Percentiles rank a stretch among this genome's conserved stretches.
These are phyloP conservation scores for Dolichoris vasculosae DNA, from an alignment of 1,140 invertebrate genomes.

Conservation along the genomic window DNA sequence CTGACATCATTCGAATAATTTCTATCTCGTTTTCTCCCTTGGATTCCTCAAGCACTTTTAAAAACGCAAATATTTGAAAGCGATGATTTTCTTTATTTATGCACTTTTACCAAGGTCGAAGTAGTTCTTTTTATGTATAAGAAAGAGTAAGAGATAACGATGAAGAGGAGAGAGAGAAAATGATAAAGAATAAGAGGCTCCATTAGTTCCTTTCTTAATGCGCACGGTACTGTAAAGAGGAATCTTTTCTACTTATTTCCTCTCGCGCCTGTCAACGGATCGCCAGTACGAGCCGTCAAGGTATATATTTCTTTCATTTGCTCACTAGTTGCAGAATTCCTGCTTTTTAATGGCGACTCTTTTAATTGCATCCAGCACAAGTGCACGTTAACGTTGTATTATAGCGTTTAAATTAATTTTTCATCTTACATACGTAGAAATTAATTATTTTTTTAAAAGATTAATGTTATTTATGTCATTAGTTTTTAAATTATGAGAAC, in stretches of 20 bases:
- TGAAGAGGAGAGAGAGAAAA: neutral
- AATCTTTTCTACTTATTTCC: slow-evolving; percentile 10
- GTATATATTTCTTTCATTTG: slow-evolving; percentile 37
- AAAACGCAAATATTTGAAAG: slow-evolving; percentile 3
- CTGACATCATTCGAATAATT: neutral
- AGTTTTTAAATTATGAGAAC: too few species aligned
- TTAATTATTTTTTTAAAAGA: too few species aligned
- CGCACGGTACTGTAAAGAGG: slow-evolving; percentile 45
- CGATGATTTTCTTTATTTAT: neutral
- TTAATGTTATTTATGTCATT: too few species aligned
- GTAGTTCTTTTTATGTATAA: too few species aligned
- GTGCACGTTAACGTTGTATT: slow-evolving; percentile 10
- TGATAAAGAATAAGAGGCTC: neutral
- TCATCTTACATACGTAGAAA: too few species aligned
- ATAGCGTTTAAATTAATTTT: too few species aligned
- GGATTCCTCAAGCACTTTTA: neutral
- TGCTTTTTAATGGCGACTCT: slow-evolving; percentile 40
- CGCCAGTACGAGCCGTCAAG: slow-evolving; percentile 24
- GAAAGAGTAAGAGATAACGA: too few species aligned
- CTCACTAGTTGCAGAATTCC: slow-evolving; percentile 42
- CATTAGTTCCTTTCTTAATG: slow-evolving; percentile 48
- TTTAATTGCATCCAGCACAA: slow-evolving; percentile 34
- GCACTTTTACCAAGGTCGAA: neutral
- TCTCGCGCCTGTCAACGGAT: slow-evolving; percentile 49
- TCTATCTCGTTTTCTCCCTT: neutral